A percentile compares a stretch with the other conserved stretches of the same genome.
Evolutionary conservation across 2,888 invertebrate genomes (phyloP).

Genomic region (Rugalucina vietnamica): DNA sequence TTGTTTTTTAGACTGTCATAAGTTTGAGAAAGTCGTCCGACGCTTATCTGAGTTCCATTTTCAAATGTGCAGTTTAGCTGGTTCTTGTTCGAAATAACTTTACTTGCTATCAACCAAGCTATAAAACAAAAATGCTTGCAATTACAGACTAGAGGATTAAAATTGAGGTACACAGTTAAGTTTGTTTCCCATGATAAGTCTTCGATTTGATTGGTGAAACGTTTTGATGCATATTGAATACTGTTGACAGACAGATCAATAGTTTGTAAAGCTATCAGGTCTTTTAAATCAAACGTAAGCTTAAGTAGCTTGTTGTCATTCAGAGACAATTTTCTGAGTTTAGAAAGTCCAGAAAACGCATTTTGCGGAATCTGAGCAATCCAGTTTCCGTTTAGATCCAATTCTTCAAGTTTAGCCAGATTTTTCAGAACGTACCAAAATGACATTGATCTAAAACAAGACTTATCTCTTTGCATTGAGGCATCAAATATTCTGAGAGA

Average conservation of each 20-base stretch:
- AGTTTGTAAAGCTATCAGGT: neutral
- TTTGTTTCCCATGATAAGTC: neutral
- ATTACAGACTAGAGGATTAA: neutral
- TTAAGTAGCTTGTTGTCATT: neutral
- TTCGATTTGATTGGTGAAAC: neutral
- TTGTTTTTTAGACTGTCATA: neutral
- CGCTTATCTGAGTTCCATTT: neutral
- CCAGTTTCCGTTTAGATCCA: neutral
- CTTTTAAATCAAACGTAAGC: neutral
- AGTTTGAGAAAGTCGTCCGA: neutral
- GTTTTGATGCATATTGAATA: neutral
- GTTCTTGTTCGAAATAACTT: neutral
- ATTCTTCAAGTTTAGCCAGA: neutral
- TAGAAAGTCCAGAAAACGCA: neutral
- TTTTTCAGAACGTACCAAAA: neutral
- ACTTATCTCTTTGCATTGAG: neutral
- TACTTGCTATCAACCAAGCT: too few species aligned
- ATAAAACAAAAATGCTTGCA: too few species aligned
- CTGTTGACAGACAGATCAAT: neutral
- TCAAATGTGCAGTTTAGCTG: neutral
- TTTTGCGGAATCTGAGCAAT: neutral
- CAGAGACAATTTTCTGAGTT: neutral
- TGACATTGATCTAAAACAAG: neutral
- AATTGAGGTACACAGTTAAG: neutral
- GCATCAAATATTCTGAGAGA: neutral